Conservation (phyloP, 2,888 invertebrate species). For the Mesorhabditis sp. region DNA sequence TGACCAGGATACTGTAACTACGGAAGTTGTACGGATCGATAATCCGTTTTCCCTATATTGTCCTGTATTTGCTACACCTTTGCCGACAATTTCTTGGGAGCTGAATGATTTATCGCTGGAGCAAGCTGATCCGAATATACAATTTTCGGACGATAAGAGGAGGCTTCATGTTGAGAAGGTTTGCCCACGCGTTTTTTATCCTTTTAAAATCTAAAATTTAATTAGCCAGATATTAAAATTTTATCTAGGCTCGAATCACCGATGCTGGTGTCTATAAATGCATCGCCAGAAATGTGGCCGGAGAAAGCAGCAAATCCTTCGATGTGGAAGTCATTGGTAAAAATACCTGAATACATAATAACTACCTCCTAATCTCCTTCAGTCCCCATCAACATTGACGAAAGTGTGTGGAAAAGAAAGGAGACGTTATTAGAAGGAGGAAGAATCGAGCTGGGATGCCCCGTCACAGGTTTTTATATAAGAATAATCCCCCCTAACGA, state of each 20-base stretch:
- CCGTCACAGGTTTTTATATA: conserved; percentile 32
- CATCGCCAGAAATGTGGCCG: conserved; percentile 54
- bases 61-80: conserved; percentile 52
- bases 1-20: conserved; percentile 36
- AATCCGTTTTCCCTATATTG: conserved; percentile 52
- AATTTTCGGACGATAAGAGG: conserved; percentile 51
- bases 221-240: not conserved
- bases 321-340: conserved; percentile 53
- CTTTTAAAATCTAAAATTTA: conserved; percentile 7
- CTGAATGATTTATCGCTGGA: conserved; percentile 44
- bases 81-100: conserved; percentile 52
- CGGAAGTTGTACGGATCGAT: conserved; percentile 37
- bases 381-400: conserved; percentile 54
- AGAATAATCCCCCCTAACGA: not conserved
- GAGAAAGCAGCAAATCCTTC: conserved; percentile 51
- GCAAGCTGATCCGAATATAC: conserved; percentile 29
- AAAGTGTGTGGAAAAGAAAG: conserved; percentile 42
- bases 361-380: conserved; percentile 13
- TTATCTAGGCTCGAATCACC: conserved; percentile 26
- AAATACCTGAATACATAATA: not conserved
- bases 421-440: conserved; percentile 53
- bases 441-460: conserved; percentile 58
- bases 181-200: not conserved
- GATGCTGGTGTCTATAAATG: conserved; percentile 57
- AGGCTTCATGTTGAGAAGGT: conserved; percentile 41